Conservation (phyloP, 2,888 invertebrate species). For the Diaphora mendica region DNA sequence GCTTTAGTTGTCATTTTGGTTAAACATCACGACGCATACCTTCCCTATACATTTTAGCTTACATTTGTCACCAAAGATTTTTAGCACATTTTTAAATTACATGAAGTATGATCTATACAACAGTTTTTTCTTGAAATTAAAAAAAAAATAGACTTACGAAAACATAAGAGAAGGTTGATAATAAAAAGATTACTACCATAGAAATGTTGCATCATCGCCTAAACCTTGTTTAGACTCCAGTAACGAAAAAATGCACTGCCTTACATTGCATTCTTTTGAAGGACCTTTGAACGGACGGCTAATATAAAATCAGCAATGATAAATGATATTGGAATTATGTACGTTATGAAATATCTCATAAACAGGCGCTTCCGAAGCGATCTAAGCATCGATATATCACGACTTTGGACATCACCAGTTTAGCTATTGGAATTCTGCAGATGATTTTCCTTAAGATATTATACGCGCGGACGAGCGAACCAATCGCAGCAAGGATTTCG, state of each 20-base stretch:
- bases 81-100: neutral
- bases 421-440: constrained; percentile 79
- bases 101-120: neutral
- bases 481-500: constrained; percentile 65
- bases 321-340: constrained; percentile 63
- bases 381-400: constrained; percentile 79
- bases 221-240: neutral
- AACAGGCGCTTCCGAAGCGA: constrained; percentile 71
- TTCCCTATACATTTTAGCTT: neutral
- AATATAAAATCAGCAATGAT: constrained; percentile 62
- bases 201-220: neutral
- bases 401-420: constrained; percentile 78
- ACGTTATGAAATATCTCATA: constrained; percentile 83
- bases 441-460: constrained; percentile 76
- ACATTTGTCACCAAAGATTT: neutral
- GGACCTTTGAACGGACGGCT: constrained; percentile 4
- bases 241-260: neutral
- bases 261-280: constrained; percentile 2
- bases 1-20: constrained; percentile 32
- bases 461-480: constrained; percentile 64
- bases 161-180: neutral
- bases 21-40: constrained; percentile 17
- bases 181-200: neutral
- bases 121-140: neutral
- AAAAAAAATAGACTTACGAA: neutral